Conservation (phyloP, 2,113 vertebrate species). For the Pagrus major region DNA sequence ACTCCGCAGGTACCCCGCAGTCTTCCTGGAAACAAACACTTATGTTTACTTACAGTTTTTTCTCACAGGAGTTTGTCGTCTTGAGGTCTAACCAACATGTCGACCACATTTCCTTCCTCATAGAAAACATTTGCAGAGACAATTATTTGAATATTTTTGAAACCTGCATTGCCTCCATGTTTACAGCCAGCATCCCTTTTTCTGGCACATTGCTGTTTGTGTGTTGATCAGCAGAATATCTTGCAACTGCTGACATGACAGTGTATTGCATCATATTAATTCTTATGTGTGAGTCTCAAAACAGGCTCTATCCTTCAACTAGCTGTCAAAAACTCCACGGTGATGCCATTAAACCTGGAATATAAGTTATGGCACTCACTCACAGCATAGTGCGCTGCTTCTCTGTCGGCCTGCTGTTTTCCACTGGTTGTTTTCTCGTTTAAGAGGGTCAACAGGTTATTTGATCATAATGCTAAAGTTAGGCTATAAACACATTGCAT, state of each 20-base stretch:
- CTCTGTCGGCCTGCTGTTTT: background rate
- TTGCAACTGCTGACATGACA: background rate
- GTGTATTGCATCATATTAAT: background rate
- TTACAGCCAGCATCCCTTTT: background rate
- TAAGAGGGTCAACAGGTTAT: background rate
- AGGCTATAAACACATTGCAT: no score
- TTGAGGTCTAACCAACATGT: background rate
- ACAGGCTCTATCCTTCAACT: no score
- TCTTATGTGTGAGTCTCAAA: background rate
- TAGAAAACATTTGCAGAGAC: background rate
- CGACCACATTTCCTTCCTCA: background rate
- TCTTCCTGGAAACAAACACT: background rate
- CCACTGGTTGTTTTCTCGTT: background rate
- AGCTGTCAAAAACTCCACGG: background rate
- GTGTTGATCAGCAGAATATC: background rate
- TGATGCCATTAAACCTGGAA: background rate
- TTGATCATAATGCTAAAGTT: no score
- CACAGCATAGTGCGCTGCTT: background rate
- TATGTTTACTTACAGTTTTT: background rate
- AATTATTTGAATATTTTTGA: background rate
- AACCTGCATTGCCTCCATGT: background rate
- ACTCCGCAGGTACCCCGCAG: background rate
- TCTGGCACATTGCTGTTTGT: background rate
- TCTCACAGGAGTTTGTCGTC: background rate
- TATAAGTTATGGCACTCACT: background rate